phyloP scores from a whole-genome alignment of 2,113 vertebrate species.

The Marcusenius ussheri region DNA sequence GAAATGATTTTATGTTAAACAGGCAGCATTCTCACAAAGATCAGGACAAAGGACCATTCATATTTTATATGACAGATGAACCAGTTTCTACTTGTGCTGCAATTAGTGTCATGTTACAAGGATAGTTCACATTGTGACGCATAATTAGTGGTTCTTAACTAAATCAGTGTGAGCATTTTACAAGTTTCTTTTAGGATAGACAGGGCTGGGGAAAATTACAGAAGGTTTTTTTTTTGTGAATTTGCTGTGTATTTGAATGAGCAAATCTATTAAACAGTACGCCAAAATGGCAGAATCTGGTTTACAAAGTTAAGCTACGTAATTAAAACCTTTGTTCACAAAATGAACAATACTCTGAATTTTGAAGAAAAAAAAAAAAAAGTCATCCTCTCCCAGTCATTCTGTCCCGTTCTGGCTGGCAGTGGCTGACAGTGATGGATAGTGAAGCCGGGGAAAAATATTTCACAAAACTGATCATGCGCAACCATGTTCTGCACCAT shows the following conservation, averaged over 20 bases:
- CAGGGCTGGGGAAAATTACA: conserved; percentile 11
- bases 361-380: not conserved
- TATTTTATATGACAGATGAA: conserved; percentile 27
- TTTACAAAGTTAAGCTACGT: not conserved
- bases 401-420: not conserved
- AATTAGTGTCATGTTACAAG: conserved; percentile 39
- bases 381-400: not conserved
- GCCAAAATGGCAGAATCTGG: not conserved
- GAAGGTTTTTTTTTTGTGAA: not conserved
- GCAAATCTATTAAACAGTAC: not conserved
- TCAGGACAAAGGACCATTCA: conserved; percentile 6
- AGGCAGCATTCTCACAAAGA: conserved; percentile 26
- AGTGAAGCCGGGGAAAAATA: not conserved
- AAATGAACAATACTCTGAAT: not conserved
- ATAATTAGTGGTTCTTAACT: conserved; percentile 30
- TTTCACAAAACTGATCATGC: not conserved
- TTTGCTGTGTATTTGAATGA: not conserved
- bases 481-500: not conserved
- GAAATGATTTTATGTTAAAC: conserved; percentile 17
- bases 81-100: conserved; percentile 34
- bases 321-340: not conserved
- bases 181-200: conserved; percentile 8
- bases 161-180: conserved; percentile 23
- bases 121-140: conserved; percentile 23
- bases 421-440: not conserved